A percentile compares a stretch with the other conserved stretches of the same genome.
phyloP scores from a whole-genome alignment of 2,888 invertebrate species.

The Diploptera punctata region DNA sequence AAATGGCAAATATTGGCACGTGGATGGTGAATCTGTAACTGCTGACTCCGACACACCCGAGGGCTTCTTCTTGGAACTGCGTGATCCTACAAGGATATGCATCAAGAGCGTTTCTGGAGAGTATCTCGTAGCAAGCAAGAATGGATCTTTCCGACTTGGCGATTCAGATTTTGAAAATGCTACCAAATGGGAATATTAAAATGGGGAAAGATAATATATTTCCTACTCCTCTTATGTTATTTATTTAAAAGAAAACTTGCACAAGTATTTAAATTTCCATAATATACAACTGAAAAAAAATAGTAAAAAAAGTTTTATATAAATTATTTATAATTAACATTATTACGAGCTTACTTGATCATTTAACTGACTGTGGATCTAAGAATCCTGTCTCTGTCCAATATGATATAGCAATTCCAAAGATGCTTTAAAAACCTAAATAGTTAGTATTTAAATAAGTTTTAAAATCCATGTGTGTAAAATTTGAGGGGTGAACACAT shows the following conservation, averaged over 20 bases:
- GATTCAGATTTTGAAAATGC: conserved; percentile 78
- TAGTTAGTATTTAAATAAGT: neutral
- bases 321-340: neutral
- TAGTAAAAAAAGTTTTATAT: neutral
- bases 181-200: conserved; percentile 94
- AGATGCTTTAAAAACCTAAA: conserved; percentile 12
- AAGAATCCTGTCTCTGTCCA: neutral
- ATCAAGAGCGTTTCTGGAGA: conserved; percentile 78
- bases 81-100: conserved; percentile 91
- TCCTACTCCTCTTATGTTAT: neutral
- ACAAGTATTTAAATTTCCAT: neutral
- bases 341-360: neutral
- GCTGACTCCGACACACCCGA: conserved; percentile 85
- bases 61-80: conserved; percentile 90
- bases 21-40: conserved; percentile 84
- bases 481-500: too few species aligned
- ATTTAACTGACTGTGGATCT: neutral
- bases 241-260: conserved; percentile 17
- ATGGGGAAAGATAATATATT: neutral
- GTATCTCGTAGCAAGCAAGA: conserved; percentile 89
- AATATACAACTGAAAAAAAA: neutral
- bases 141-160: conserved; percentile 86
- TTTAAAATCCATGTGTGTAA: too few species aligned
- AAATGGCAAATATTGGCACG: conserved; percentile 94
- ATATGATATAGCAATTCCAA: conserved; percentile 11